A percentile compares a stretch with the other conserved stretches of the same genome.
These are phyloP conservation scores for Ophioderma brevispina DNA, from an alignment of 35 echinoderm and acorn worm genomes.

Conservation along the genomic window DNA sequence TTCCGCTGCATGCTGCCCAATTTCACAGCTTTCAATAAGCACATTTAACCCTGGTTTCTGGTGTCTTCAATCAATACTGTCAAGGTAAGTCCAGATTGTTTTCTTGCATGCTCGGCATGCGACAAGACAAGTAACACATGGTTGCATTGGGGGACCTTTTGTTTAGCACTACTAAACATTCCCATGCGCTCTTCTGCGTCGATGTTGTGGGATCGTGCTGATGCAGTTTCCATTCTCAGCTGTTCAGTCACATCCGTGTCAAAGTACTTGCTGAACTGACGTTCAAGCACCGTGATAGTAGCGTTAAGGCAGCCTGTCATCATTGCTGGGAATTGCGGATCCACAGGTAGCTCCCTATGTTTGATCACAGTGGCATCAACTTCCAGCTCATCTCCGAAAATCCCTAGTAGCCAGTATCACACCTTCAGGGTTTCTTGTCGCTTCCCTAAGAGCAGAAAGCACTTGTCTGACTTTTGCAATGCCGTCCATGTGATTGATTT, in stretches of 20 bases:
- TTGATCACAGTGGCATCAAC: too few species aligned
- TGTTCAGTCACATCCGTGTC: background rate
- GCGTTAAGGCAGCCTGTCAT: background rate
- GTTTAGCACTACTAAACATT: constrained; percentile 31
- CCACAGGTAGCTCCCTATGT: too few species aligned
- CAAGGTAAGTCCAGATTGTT: background rate
- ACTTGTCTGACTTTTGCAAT: too few species aligned
- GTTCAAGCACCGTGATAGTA: background rate
- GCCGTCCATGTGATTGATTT: constrained; percentile 27
- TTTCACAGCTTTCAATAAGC: too few species aligned
- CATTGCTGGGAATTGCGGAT: background rate
- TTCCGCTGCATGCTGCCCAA: too few species aligned
- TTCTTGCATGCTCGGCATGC: constrained; percentile 26
- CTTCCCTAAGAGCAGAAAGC: too few species aligned
- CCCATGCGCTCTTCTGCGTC: constrained; percentile 33
- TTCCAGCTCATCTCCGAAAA: too few species aligned
- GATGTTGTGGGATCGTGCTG: constrained; percentile 26
- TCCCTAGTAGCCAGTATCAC: too few species aligned
- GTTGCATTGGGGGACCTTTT: constrained; percentile 22
- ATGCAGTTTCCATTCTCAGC: constrained; percentile 6
- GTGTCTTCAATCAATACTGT: background rate
- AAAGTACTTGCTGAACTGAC: constrained; percentile 25
- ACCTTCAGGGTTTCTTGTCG: too few species aligned
- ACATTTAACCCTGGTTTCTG: background rate
- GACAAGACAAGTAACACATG: constrained; percentile 5